Evolutionary conservation across 1,140 invertebrate genomes (phyloP).

Genomic region (Homalodisca vitripennis): DNA sequence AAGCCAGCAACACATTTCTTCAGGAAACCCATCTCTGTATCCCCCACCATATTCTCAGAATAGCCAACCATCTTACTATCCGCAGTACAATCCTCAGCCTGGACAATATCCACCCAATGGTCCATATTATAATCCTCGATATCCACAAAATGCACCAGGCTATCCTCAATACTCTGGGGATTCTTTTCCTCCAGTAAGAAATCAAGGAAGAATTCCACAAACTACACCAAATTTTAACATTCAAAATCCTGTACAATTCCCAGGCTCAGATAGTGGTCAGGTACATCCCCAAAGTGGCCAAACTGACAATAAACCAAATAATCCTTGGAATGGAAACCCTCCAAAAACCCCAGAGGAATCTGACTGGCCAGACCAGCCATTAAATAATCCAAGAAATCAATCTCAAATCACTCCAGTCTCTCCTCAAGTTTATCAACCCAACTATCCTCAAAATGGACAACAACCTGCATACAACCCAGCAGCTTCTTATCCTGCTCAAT

Average conservation of each 20-base stretch:
- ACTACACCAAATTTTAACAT: too few species aligned
- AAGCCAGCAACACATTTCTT: neutral
- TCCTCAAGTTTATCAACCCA: neutral
- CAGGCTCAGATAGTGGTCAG: too few species aligned
- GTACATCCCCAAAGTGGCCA: too few species aligned
- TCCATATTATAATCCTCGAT: neutral
- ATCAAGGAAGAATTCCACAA: neutral
- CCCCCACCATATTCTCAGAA: neutral
- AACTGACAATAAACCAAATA: neutral
- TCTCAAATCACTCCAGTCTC: neutral
- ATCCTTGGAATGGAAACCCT: neutral
- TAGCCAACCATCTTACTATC: neutral
- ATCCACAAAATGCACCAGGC: neutral
- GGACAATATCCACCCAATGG: conserved; percentile 15
- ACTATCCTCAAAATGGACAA: neutral
- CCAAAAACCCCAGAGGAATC: neutral
- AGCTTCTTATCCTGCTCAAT: neutral
- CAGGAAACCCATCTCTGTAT: too few species aligned
- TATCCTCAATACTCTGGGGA: too few species aligned
- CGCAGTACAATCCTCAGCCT: neutral
- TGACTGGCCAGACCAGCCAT: neutral
- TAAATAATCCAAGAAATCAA: neutral
- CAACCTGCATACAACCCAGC: neutral
- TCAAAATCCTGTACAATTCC: too few species aligned
- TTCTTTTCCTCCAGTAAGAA: neutral